Conservation (phyloP, 2,888 invertebrate genomes). For the Mimas tiliae region DNA sequence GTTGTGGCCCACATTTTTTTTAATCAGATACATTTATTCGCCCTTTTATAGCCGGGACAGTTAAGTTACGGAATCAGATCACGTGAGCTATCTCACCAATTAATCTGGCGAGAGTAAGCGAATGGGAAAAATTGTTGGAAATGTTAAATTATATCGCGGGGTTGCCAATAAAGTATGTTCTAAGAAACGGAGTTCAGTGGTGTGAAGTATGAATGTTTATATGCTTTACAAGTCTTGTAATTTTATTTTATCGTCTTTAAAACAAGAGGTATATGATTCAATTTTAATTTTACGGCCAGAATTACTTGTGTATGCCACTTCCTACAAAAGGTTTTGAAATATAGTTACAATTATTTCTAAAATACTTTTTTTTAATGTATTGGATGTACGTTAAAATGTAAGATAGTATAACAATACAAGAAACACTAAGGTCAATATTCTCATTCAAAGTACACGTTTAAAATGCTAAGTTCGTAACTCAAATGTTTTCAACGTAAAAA, state of each 20-base stretch:
- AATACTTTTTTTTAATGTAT: too few species aligned
- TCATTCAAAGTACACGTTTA: constrained; percentile 14
- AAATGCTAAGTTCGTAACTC: not conserved
- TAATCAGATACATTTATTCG: constrained; percentile 36
- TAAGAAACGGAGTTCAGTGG: not conserved
- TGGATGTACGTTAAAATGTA: too few species aligned
- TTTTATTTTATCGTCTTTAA: not conserved
- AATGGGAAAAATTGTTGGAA: constrained; percentile 15
- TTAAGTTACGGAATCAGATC: constrained; percentile 25
- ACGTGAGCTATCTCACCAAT: constrained; percentile 8
- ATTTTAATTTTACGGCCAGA: too few species aligned
- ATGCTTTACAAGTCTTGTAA: not conserved
- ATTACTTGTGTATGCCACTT: too few species aligned
- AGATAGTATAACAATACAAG: not conserved
- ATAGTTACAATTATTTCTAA: too few species aligned
- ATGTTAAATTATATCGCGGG: constrained; percentile 11
- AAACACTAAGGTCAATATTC: constrained; percentile 1
- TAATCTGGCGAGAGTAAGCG: not conserved
- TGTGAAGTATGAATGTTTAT: not conserved
- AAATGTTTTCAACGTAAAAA: constrained; percentile 16
- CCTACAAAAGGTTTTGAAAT: too few species aligned
- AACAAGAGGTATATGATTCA: too few species aligned
- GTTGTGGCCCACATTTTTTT: constrained; percentile 41
- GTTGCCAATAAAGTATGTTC: constrained; percentile 15
- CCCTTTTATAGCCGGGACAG: constrained; percentile 27